A percentile compares a stretch with the other conserved stretches of the same genome.
Conservation (phyloP, 2,113 vertebrate species). For the Colius striatus region DNA sequence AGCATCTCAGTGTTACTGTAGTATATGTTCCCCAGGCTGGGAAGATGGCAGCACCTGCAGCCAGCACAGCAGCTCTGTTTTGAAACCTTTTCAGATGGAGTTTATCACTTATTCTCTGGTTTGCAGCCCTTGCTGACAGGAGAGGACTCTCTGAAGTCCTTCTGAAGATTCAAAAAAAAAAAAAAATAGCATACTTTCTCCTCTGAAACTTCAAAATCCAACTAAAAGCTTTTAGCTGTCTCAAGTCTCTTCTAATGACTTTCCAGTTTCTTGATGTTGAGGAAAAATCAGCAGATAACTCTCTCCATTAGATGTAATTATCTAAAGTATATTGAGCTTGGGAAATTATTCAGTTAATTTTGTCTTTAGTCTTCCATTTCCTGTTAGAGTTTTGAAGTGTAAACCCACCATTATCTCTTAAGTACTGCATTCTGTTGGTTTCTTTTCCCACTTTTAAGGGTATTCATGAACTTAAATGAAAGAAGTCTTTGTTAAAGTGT, state of each 20-base stretch:
- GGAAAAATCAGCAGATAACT: constrained; percentile 38
- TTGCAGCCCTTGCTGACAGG: neutral
- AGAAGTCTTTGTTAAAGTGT: neutral
- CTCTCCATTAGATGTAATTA: constrained; percentile 38
- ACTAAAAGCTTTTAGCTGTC: constrained; percentile 11
- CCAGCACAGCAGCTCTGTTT: neutral
- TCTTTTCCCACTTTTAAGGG: neutral
- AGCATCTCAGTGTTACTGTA: neutral
- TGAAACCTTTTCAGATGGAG: neutral
- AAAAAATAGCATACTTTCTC: constrained; percentile 23
- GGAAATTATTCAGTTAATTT: constrained; percentile 50
- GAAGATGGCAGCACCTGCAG: rapidly evolving
- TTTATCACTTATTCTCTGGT: neutral
- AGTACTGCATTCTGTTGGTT: constrained; percentile 46
- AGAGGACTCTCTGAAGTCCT: neutral
- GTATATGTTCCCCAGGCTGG: neutral
- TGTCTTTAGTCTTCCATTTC: constrained; percentile 57
- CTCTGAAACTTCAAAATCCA: constrained; percentile 37
- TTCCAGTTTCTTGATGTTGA: constrained; percentile 36
- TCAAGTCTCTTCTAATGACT: constrained; percentile 32
- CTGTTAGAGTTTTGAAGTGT: constrained; percentile 11
- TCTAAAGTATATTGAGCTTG: constrained; percentile 38
- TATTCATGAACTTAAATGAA: neutral
- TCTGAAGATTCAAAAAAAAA: constrained; percentile 1
- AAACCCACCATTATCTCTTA: constrained; percentile 36